Conservation (phyloP, 2,113 vertebrate species). For the Plotosus lineatus region DNA sequence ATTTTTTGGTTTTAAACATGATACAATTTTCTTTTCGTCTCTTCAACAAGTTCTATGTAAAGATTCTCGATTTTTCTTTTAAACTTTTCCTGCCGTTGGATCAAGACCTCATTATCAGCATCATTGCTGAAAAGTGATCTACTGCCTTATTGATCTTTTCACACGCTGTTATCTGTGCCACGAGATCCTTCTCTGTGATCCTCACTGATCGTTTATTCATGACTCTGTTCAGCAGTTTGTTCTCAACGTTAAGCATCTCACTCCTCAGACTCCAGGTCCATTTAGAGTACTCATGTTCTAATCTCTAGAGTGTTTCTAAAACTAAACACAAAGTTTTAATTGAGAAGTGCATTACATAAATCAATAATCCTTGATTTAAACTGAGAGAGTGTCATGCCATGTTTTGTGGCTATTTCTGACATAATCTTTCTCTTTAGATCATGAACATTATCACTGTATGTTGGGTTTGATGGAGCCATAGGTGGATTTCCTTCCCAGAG, state of each 20-base stretch:
- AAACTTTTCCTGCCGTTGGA: constrained; percentile 40
- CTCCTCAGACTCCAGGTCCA: constrained; percentile 46
- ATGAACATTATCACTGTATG: constrained; percentile 52
- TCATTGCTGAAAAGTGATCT: constrained; percentile 58
- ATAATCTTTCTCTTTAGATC: constrained; percentile 44
- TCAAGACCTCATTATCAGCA: constrained; percentile 2
- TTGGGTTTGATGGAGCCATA: constrained; percentile 57
- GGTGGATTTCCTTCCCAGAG: constrained; percentile 58
- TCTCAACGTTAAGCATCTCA: constrained; percentile 59
- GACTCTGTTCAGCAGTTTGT: constrained; percentile 58
- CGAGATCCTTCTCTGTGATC: constrained; percentile 17
- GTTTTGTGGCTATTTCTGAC: constrained; percentile 23
- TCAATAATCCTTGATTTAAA: constrained; percentile 62
- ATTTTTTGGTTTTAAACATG: constrained; percentile 48
- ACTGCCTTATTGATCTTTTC: constrained; percentile 48
- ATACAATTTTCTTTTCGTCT: constrained; percentile 51
- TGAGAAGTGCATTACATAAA: constrained; percentile 57
- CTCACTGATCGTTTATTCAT: constrained; percentile 43
- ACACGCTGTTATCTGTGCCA: constrained; percentile 21
- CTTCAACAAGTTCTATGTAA: constrained; percentile 42
- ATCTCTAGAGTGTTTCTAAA: constrained; percentile 70
- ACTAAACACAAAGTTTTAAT: constrained; percentile 62
- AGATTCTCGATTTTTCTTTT: constrained; percentile 42
- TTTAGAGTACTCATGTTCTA: constrained; percentile 54
- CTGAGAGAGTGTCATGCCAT: constrained; percentile 49